These are phyloP conservation scores for Cephus pulcher DNA, from an alignment of 2,888 invertebrate species.

Conservation along the genomic window DNA sequence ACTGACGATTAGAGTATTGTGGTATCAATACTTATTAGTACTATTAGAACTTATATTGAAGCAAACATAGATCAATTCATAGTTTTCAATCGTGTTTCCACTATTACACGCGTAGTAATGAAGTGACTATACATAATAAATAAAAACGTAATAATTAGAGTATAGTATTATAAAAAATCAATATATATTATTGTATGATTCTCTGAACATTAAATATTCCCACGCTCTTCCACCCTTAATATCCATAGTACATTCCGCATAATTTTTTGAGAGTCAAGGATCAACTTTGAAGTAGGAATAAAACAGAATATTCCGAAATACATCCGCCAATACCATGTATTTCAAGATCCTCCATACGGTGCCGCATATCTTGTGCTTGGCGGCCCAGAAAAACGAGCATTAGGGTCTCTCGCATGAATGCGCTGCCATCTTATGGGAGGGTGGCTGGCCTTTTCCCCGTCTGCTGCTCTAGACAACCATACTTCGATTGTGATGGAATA, in stretches of 20 bases:
- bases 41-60: not conserved
- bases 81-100: not conserved
- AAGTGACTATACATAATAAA: not conserved
- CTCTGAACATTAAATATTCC: too few relatives aligned
- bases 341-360: not conserved
- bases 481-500: not conserved
- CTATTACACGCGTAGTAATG: not conserved
- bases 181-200: not conserved
- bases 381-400: conserved; percentile 51
- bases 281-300: not conserved
- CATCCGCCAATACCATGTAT: not conserved
- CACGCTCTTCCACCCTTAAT: not conserved
- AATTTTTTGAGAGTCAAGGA: not conserved
- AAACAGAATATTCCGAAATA: not conserved
- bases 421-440: conserved; percentile 2
- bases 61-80: not conserved
- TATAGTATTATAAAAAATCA: too few relatives aligned
- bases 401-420: conserved; percentile 42
- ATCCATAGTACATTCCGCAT: not conserved
- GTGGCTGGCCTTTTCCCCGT: not conserved
- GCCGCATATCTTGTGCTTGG: conserved; percentile 35
- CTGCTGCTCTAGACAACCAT: not conserved
- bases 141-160: too few relatives aligned
- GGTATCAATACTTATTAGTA: not conserved
- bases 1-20: not conserved